A percentile compares a stretch with the other conserved stretches of the same genome.
Evolutionary conservation across 1,140 invertebrate species (phyloP).

Genomic region (Berghia stephanieae): DNA sequence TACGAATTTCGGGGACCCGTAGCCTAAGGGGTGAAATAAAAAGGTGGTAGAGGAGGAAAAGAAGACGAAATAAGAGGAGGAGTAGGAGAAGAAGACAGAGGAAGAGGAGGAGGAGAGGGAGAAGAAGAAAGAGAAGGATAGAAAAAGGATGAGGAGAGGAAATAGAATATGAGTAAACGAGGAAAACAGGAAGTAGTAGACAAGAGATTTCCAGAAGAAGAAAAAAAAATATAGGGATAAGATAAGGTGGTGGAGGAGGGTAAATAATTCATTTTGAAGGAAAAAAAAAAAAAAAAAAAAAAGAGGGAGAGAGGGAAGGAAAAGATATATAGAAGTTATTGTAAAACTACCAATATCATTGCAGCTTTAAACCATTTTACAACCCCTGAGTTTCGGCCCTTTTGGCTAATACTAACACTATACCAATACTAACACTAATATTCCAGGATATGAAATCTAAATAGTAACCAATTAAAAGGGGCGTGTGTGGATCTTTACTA

Average conservation of each 20-base stretch:
- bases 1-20: conserved; percentile 56
- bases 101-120: conserved; percentile 3
- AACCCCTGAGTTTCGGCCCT: too few species aligned
- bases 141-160: not conserved
- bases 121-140: not conserved
- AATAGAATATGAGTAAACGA: not conserved
- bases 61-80: conserved; percentile 6
- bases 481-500: too few species aligned
- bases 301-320: too few species aligned
- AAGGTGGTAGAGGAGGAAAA: not conserved
- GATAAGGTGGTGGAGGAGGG: conserved; percentile 75
- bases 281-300: conserved; percentile 73
- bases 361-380: too few species aligned
- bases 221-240: not conserved
- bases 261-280: not conserved
- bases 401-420: too few species aligned
- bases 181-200: not conserved
- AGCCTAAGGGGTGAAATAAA: not conserved
- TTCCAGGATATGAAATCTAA: too few species aligned
- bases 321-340: too few species aligned
- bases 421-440: too few species aligned
- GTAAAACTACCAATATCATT: too few species aligned
- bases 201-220: not conserved
- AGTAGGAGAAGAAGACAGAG: not conserved
- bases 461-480: too few species aligned